phyloP scores from a whole-genome alignment of 1,140 invertebrate genomes.

The Episyrphus balteatus region DNA sequence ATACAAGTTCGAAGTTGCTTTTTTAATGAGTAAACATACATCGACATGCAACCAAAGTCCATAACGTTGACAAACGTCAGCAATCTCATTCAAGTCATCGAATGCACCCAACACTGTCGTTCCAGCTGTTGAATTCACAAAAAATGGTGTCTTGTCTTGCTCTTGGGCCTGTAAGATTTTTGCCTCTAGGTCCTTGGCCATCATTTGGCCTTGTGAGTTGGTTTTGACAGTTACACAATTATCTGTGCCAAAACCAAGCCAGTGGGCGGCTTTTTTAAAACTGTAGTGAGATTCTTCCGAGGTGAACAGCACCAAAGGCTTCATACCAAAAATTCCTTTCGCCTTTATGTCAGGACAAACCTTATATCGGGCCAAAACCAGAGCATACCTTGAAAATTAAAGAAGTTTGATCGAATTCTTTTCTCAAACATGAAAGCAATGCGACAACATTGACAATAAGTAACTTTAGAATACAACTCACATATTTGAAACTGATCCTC shows the following conservation, averaged over 20 bases:
- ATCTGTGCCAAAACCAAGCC: constrained; percentile 71
- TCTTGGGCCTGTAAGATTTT: constrained; percentile 40
- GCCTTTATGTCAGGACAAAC: constrained; percentile 62
- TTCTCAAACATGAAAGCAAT: background rate
- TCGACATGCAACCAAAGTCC: constrained; percentile 80
- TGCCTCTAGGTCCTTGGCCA: constrained; percentile 42
- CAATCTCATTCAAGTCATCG: constrained; percentile 65
- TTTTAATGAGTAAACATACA: constrained; percentile 39
- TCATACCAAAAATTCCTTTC: constrained; percentile 48
- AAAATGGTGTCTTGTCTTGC: constrained; percentile 46
- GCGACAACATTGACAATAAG: too few species aligned
- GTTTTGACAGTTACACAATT: constrained; percentile 57
- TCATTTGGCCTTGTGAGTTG: constrained; percentile 56
- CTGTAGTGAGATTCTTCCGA: constrained; percentile 86
- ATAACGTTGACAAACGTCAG: constrained; percentile 51
- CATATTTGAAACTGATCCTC: constrained; percentile 82
- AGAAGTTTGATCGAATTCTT: background rate
- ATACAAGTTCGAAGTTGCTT: background rate
- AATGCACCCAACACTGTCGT: constrained; percentile 74
- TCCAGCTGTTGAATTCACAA: constrained; percentile 63
- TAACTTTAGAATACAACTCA: constrained; percentile 20
- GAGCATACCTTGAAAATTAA: constrained; percentile 48
- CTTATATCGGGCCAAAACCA: constrained; percentile 66
- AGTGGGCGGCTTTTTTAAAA: constrained; percentile 63
- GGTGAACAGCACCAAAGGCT: constrained; percentile 54